Conservation (phyloP, 2,797 vertebrate genomes). For the Silurus aristotelis region DNA sequence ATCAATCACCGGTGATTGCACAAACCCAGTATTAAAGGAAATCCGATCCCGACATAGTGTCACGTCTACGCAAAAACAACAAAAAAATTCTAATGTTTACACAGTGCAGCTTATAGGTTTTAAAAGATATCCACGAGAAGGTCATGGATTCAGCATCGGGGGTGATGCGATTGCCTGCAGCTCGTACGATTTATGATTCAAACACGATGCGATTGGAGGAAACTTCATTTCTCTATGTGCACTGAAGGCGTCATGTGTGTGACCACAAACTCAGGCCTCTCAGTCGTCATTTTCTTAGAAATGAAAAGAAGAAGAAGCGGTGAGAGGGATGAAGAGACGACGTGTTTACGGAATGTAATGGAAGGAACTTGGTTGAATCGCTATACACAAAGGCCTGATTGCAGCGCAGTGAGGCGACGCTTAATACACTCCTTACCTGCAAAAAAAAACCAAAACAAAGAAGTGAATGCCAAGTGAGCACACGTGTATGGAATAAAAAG, state of each 20-base stretch:
- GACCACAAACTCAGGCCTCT: not conserved
- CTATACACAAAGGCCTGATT: constrained; percentile 87
- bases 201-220: not conserved
- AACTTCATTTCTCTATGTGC: not conserved
- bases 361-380: not conserved
- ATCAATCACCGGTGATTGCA: constrained; percentile 37
- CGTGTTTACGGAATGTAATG: not conserved
- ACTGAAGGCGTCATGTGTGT: not conserved
- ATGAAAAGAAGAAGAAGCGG: constrained; percentile 1
- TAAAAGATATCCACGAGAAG: not conserved
- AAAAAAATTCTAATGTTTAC: constrained; percentile 4
- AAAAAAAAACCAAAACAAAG: not conserved
- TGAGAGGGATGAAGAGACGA: not conserved
- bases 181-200: not conserved
- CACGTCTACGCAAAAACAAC: constrained; percentile 12
- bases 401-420: constrained; percentile 87
- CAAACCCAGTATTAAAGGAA: constrained; percentile 37
- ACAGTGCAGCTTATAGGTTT: constrained; percentile 40
- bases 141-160: not conserved
- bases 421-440: constrained; percentile 94
- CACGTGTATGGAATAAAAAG: not conserved
- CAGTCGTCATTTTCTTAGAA: not conserved
- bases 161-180: constrained; percentile 27
- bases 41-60: constrained; percentile 25
- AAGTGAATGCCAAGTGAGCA: not conserved